Evolutionary conservation across 2,113 vertebrate species (phyloP), one percentile per base, ranked within the genome.

Genomic region (Reinhardtius hippoglossoides): DNA sequence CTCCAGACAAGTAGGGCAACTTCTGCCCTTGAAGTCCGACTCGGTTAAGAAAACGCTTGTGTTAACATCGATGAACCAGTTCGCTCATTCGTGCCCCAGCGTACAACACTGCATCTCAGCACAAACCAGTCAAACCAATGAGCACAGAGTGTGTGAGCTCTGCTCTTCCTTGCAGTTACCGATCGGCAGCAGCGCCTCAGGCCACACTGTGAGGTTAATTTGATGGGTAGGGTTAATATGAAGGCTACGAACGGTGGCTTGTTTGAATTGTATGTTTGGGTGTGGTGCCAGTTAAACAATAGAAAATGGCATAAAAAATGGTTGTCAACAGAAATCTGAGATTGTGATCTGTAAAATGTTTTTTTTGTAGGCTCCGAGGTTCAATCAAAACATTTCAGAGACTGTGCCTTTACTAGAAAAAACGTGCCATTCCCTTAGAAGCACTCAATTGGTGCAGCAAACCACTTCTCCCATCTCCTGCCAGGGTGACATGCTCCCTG

Each of bases 61-160:
- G 65, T 78, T 85, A 74, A 78, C 81, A 63, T 81, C 35, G 35
- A 69, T 90, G 84, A 90, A 87, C 83, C 78, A 82, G 42, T 82
- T 90, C 18, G 15, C 74, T 73, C 63, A 52, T 76, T 83, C 77
- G 52, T n/a, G 72, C 80, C 60, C 67, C 58, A 63, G 73, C 3
- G 16, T 76, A 58, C 8, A 44, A 77, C 61, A 16, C 62, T 74
- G 58, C 69, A 71, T 55, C 37, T 57, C 66, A 70, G 70, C 71
- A 64, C 15, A 40, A 71, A 71, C 52, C 74, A 88, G 87, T 90
- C 89, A 89, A 86, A 76, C 75, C 84, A 62, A 88, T 90, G 89
- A 85, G 69, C 80, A 66, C 44, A 24, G 23, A 56, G 14, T 20
- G 64, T 66, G 57, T 84, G 82, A 90, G 68, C 24, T 54, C 58